These are phyloP conservation scores for Formicarius rufipectus DNA, from an alignment of 2,113 vertebrate genomes.

Conservation along the genomic window DNA sequence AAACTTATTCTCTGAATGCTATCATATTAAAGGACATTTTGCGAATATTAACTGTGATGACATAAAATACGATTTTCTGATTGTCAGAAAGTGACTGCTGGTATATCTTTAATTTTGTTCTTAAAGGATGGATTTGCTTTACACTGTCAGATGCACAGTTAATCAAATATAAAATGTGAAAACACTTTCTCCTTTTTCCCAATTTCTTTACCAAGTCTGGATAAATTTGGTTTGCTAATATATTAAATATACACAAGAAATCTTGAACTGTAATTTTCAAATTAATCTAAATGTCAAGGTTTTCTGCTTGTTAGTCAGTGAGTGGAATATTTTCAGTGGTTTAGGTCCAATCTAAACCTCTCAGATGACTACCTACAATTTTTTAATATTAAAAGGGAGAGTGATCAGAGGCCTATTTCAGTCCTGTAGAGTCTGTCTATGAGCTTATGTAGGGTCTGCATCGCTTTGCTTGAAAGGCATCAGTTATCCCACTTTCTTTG, in stretches of 20 bases:
- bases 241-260: slow-evolving; percentile 37
- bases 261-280: slow-evolving; percentile 17
- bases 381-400: not conserved
- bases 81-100: not conserved
- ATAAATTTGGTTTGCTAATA: slow-evolving; percentile 35
- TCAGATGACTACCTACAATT: not conserved
- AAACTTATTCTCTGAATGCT: slow-evolving; percentile 15
- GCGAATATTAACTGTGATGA: slow-evolving; percentile 30
- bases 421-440: not conserved
- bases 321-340: slow-evolving; percentile 22
- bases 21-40: slow-evolving; percentile 20
- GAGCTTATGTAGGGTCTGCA: too few relatives aligned
- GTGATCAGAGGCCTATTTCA: not conserved
- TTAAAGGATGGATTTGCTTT: not conserved
- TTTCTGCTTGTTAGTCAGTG: not conserved
- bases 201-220: not conserved
- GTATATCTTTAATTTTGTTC: slow-evolving; percentile 23
- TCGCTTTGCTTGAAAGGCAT: not conserved
- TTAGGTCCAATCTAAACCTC: not conserved
- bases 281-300: slow-evolving; percentile 54
- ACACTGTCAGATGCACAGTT: not conserved
- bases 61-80: slow-evolving; percentile 8
- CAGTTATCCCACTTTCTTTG: not conserved
- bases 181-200: not conserved
- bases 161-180: slow-evolving; percentile 2